Evolutionary conservation across 2,113 vertebrate species (phyloP), one percentile per base, ranked within the genome.

Genomic region (Corythornis cristatus): DNA sequence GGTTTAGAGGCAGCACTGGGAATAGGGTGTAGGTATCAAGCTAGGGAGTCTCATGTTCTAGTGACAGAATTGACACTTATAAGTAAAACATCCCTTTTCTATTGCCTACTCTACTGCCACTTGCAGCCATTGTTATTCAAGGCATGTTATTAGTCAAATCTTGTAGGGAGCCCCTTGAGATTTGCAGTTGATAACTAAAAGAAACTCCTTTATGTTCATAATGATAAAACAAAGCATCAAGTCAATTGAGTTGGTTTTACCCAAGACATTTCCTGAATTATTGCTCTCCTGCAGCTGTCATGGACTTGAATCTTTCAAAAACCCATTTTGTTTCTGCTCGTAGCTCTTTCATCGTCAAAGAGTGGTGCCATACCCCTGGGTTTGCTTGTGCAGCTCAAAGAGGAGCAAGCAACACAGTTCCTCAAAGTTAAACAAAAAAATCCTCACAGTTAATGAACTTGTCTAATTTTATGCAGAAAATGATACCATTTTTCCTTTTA

Each of bases 211-310:
- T 96, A 97, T 97, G 92, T 92, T 95, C 83, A 43, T 96, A 97
- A 97, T 96, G 96, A 97, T 97, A 98, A 97, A 97, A 97, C 91
- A 94, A 94, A 96, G 95, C 96, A 91, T 96, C 91, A 60, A 78
- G 81, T 89, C 54, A 91, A 95, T 95, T 0, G 58, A 93, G 94
- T 61, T 97, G 94, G 95, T 96, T 94, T 98, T 97, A 96, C 97
- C 93, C 90, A 78, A 97, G 98, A 97, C 93, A 74, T 77, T 82
- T 85, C 25, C 16, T 97, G 95, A 97, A 83, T 97, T 97, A 96
- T 95, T 96, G 97, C 95, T 91, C 79, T 93, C 90, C 82, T 8
- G 31, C 94, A 46, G 92, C 97, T 98, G 97, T 97, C 97, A 96
- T 76, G 57, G 46, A 56, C 97, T 95, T 92, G 86, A 94, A 94